Evolutionary conservation across 2,888 invertebrate species (phyloP).

Genomic region (Agrilus mali): DNA sequence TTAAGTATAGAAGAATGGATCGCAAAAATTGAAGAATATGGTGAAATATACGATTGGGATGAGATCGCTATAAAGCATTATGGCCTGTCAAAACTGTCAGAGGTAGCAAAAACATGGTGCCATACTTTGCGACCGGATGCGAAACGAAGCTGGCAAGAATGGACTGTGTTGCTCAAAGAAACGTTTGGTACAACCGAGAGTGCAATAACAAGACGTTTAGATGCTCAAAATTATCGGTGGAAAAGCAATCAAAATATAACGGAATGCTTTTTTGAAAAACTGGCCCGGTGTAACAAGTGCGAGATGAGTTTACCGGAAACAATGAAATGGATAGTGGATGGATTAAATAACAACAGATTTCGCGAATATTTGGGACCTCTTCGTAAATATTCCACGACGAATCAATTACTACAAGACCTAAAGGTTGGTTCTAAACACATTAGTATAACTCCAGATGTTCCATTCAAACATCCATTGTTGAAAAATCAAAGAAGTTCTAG

Average conservation of each 20-base stretch:
- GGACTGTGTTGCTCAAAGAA: conserved; percentile 1
- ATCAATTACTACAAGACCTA: conserved; percentile 7
- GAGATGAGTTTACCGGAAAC: conserved; percentile 11
- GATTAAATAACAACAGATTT: conserved; percentile 7
- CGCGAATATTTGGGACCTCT: conserved; percentile 14
- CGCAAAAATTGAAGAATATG: conserved; percentile 7
- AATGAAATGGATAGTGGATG: conserved; percentile 14
- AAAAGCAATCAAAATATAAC: conserved; percentile 11
- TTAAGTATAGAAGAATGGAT: conserved; percentile 9
- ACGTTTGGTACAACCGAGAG: not conserved
- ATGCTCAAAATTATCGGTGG: conserved; percentile 13
- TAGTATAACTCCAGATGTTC: no score
- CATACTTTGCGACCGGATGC: conserved; percentile 7
- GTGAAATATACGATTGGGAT: conserved; percentile 13
- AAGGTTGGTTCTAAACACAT: no score
- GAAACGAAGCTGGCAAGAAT: conserved; percentile 5
- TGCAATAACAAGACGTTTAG: conserved; percentile 3
- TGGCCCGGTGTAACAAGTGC: conserved; percentile 14
- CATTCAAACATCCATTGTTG: no score
- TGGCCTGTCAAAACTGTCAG: conserved; percentile 11
- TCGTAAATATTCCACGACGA: conserved; percentile 10
- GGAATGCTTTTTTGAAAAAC: conserved; percentile 15
- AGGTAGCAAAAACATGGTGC: conserved; percentile 14
- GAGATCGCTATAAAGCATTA: conserved; percentile 10
- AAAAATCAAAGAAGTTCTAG: no score